Evolutionary conservation across 2,113 vertebrate species (phyloP), one percentile per base, ranked within the genome.

Genomic region (Urocolius indicus): DNA sequence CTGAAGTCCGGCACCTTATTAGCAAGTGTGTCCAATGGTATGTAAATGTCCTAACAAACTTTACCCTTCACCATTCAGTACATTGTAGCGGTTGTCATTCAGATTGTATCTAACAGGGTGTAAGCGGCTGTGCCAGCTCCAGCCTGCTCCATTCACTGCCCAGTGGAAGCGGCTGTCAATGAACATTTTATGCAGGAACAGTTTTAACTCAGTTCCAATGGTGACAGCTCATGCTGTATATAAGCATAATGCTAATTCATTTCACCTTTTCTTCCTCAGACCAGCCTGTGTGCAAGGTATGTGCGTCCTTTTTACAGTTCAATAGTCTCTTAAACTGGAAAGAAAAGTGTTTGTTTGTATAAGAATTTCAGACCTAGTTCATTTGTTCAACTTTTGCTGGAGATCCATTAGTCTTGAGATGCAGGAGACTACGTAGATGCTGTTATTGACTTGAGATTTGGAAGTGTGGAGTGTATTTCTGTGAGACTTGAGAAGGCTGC

Each of bases 41-140:
- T 89, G 91, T 52, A 92, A 95, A 93, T 73, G 46, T 54, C 80
- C 69, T 75, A 46, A 92, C 93, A 92, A 90, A 92, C 65, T 74
- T 90, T 34, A 88, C 78, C 88, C 81, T 29, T 83, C 75, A 13
- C 67, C 63, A 84, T 96, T 97, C 91, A 93, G 79, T 29, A 15
- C 83, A 6, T 0, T 30, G 94, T 94, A 92, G 83, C 9, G 78
- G 86, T 93, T 96, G 95, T 95, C 65, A 0, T 76, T 93, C 57
- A 92, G 84, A 95, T 94, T 95, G 84, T 59, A 26, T 92, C 81
- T 71, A 83, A 94, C 94, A 93, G 18, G 55, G 3, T 16, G 10
- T 51, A 59, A 89, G 63, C 51, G 68, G 11, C 77, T 36, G 92
- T 96, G 96, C 93, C 95, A 96, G 36, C 84, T 92, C 78, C 77